phyloP scores from a whole-genome alignment of 2,888 invertebrate genomes.

The Agonopterix heracliana region DNA sequence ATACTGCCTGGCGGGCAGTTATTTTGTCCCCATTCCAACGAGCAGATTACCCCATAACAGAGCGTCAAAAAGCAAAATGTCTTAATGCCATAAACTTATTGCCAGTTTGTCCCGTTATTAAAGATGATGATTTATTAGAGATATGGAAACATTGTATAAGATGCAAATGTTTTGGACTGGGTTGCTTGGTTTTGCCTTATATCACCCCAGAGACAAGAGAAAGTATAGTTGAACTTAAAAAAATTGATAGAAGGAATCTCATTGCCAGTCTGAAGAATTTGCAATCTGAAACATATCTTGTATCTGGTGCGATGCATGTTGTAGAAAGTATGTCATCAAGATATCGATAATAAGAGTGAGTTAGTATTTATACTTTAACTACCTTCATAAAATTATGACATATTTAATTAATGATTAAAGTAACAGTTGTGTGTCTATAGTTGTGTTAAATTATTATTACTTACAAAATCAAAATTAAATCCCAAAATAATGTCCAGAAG shows the following conservation, averaged over 20 bases:
- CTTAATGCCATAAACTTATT: conserved; percentile 60
- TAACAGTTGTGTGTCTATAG: too few relatives aligned
- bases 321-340: conserved; percentile 53
- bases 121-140: conserved; percentile 61
- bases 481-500: too few relatives aligned
- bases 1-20: conserved; percentile 59
- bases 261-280: conserved; percentile 65
- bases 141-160: conserved; percentile 68
- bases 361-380: neutral
- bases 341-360: too few relatives aligned
- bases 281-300: conserved; percentile 60
- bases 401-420: conserved; percentile 8
- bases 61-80: conserved; percentile 60
- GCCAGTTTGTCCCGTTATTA: conserved; percentile 60
- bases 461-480: too few relatives aligned
- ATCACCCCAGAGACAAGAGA: conserved; percentile 54
- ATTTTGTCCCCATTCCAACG: conserved; percentile 62
- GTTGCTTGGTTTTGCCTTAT: conserved; percentile 64
- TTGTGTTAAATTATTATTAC: too few relatives aligned
- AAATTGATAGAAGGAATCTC: conserved; percentile 61
- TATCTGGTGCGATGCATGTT: conserved; percentile 66
- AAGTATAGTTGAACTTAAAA: conserved; percentile 51
- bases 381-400: neutral
- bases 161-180: conserved; percentile 60
- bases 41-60: conserved; percentile 68